Evolutionary conservation across 2,113 vertebrate genomes (phyloP).

Genomic region (Zosterops borbonicus): DNA sequence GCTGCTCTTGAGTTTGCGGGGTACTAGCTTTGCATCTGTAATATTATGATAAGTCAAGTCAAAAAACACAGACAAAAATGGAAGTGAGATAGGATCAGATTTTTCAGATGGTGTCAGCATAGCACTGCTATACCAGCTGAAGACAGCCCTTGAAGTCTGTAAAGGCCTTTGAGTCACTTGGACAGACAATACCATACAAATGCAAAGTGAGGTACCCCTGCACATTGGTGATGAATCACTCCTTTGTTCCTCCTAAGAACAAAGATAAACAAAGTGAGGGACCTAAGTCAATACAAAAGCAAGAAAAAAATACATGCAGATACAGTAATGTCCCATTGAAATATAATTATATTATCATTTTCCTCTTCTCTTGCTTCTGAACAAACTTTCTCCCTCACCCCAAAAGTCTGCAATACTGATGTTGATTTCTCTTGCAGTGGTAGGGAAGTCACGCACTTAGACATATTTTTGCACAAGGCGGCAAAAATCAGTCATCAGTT

Average conservation of each 20-base stretch:
- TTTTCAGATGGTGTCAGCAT: conserved; percentile 38
- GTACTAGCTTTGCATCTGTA: background rate
- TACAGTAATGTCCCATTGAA: background rate
- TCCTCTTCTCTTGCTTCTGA: background rate
- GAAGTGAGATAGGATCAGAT: background rate
- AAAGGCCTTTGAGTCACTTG: conserved; percentile 4
- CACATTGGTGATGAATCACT: background rate
- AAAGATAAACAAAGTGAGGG: background rate
- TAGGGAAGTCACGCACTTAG: background rate
- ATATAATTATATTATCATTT: background rate
- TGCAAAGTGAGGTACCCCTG: background rate
- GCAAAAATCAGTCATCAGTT: conserved; percentile 48
- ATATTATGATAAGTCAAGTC: background rate
- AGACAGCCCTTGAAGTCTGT: background rate
- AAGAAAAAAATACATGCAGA: background rate
- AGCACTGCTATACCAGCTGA: background rate
- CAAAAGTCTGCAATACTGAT: background rate
- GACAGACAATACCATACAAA: conserved; percentile 7
- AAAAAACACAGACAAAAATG: background rate
- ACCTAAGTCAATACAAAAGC: background rate
- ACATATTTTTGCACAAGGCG: background rate
- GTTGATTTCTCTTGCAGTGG: background rate
- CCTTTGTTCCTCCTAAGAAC: background rate
- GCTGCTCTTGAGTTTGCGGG: background rate
- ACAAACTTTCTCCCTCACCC: background rate